phyloP scores from a whole-genome alignment of 2,113 vertebrate species.

The Mobula birostris region DNA sequence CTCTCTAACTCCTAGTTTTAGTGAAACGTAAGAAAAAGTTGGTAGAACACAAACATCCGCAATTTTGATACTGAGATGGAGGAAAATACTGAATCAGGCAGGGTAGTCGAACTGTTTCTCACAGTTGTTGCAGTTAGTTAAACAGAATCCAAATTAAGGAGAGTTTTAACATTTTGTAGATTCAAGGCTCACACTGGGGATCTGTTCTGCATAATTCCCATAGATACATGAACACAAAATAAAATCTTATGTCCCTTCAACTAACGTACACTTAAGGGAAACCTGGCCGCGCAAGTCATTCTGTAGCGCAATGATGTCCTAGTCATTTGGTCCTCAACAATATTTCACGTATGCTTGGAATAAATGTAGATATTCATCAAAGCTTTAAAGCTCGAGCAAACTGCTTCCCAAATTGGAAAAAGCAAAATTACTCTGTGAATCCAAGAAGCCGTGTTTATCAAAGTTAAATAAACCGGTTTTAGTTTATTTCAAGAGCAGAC shows the following conservation, averaged over 20 bases:
- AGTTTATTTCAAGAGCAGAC: slow-evolving; percentile 3
- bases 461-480: background rate
- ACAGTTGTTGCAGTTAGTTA: no score
- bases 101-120: no score
- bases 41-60: no score
- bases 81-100: no score
- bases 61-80: no score
- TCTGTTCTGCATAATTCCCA: background rate
- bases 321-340: background rate
- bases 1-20: no score
- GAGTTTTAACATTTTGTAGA: background rate
- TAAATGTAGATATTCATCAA: background rate
- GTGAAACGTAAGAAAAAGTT: no score
- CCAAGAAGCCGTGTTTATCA: background rate
- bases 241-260: background rate
- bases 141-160: background rate
- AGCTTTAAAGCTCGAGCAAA: background rate
- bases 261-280: no score
- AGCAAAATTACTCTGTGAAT: background rate
- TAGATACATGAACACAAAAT: background rate
- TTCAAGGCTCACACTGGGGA: background rate
- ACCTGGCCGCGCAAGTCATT: background rate
- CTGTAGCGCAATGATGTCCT: background rate
- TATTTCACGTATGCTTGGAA: background rate
- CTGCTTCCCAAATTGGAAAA: background rate